These are phyloP conservation scores for Cistogaster globosa DNA, from an alignment of 2,888 invertebrate genomes.

Conservation along the genomic window DNA sequence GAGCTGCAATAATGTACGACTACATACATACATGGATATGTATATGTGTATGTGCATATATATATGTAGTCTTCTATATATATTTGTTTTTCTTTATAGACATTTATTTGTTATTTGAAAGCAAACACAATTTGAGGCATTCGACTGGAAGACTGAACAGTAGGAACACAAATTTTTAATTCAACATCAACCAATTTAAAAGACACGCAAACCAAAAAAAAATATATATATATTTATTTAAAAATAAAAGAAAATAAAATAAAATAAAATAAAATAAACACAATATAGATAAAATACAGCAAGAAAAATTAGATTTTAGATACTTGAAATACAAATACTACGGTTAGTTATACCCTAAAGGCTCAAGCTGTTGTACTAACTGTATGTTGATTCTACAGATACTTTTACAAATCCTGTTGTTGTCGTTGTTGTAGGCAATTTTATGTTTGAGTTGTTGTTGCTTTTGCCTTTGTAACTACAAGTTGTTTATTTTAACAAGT, in stretches of 20 bases:
- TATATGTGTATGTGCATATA: neutral
- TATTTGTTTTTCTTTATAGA: conserved; percentile 15
- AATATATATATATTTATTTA: neutral
- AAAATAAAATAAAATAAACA: neutral
- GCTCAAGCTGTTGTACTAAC: neutral
- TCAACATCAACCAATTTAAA: conserved; percentile 37
- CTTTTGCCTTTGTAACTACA: neutral
- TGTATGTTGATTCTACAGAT: conserved; percentile 32
- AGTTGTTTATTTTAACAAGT: conserved; percentile 30
- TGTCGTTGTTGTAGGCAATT: neutral
- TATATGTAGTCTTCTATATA: neutral
- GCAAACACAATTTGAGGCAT: conserved; percentile 74
- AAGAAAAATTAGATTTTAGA: neutral
- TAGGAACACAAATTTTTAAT: conserved; percentile 52
- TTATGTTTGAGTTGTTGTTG: neutral
- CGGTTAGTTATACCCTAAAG: neutral
- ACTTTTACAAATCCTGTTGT: neutral
- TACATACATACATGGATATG: neutral
- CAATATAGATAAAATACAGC: conserved; percentile 3
- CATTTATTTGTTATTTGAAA: conserved; percentile 66
- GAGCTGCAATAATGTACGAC: conserved; percentile 15
- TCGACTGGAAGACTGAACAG: conserved; percentile 79
- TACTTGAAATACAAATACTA: neutral
- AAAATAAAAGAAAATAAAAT: neutral
- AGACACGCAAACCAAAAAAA: conserved; percentile 19